Evolutionary conservation across 2,113 vertebrate genomes (phyloP), one percentile per base, ranked within the genome.

Genomic region (Pseudopipra pipra): DNA sequence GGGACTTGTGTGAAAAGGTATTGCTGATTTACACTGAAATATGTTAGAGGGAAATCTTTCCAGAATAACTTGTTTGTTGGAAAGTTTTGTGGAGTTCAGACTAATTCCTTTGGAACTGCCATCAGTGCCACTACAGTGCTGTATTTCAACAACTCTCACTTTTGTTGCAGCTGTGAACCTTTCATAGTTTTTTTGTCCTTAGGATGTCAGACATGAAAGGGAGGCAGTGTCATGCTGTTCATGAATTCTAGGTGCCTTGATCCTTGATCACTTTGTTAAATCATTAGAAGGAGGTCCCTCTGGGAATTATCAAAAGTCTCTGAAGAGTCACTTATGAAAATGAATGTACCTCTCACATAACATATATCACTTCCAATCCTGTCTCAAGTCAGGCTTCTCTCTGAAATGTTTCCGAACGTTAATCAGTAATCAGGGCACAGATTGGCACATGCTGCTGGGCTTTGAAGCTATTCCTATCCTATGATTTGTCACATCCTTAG

Each of bases 121-220:
- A 56, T 90, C 61, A 35, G 87, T 89, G 86, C 44, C 43, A 52
- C 63, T 85, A 7, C 72, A 74, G 65, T 37, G 85, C 85, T 89
- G 28, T 62, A 89, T 92, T 96, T 94, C 90, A 95, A 89, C 85
- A 92, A 81, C 84, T 90, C 83, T 87, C 65, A 25, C 76, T 92
- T 96, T 96, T 90, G 92, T 92, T 96, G 66, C 4, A 18, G 59
- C 92, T 95, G 83, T 68, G 90, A 94, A 90, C 88, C 72, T 94
- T 90, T 94, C 87, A 81, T 72, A 61, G 79, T 81, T 92, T 94
- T 92, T 92, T 95, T 95, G 92, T 97, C 95, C 95, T 95, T 86
- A 95, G 93, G 88, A 93, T 96, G 93, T 97, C 90, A 96, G 79
- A 92, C 88, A 95, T 95, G 92, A 96, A 97, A 96, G 95, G 75